Percentiles rank a stretch among this genome's conserved stretches.
Evolutionary conservation across 2,888 invertebrate genomes (phyloP).

Genomic region (Dermolepida albohirtum): DNA sequence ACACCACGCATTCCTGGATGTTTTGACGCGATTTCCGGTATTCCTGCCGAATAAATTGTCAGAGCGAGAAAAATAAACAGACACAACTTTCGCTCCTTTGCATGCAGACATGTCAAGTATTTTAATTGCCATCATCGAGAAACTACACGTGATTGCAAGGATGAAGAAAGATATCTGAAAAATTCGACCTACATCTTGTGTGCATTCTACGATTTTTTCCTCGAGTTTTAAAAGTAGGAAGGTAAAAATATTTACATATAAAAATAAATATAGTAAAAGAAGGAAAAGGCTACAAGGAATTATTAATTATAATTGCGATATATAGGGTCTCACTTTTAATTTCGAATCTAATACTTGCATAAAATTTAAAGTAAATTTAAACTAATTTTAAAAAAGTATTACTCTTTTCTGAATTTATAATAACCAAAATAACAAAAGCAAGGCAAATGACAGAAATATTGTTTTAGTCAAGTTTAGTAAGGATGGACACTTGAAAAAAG

Average conservation of each 20-base stretch:
- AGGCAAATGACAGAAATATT: too few species aligned
- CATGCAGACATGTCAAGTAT: slow-evolving; percentile 23
- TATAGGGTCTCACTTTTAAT: too few species aligned
- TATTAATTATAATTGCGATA: too few species aligned
- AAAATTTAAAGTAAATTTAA: too few species aligned
- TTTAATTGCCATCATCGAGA: slow-evolving; percentile 28
- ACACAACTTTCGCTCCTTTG: slow-evolving; percentile 15
- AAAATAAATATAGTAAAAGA: too few species aligned
- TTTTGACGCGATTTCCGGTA: slow-evolving; percentile 23
- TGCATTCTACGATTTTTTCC: slow-evolving; percentile 1
- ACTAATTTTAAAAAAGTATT: too few species aligned
- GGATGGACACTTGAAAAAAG: too few species aligned
- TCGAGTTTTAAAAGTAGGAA: slow-evolving; percentile 11
- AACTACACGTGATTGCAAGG: neutral
- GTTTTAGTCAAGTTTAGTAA: too few species aligned
- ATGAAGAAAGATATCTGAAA: slow-evolving; percentile 25
- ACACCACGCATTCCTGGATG: slow-evolving; percentile 21
- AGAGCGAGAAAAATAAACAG: slow-evolving; percentile 22
- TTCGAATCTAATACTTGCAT: too few species aligned
- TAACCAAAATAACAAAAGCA: too few species aligned
- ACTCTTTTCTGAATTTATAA: too few species aligned
- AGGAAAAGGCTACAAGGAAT: too few species aligned
- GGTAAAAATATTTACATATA: neutral
- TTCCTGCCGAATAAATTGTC: slow-evolving; percentile 29
- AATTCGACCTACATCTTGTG: slow-evolving; percentile 26